Base-by-base conservation (phyloP, 37 sponge, comb jelly and placozoan species). In the Theonella swinhoei region DNA sequence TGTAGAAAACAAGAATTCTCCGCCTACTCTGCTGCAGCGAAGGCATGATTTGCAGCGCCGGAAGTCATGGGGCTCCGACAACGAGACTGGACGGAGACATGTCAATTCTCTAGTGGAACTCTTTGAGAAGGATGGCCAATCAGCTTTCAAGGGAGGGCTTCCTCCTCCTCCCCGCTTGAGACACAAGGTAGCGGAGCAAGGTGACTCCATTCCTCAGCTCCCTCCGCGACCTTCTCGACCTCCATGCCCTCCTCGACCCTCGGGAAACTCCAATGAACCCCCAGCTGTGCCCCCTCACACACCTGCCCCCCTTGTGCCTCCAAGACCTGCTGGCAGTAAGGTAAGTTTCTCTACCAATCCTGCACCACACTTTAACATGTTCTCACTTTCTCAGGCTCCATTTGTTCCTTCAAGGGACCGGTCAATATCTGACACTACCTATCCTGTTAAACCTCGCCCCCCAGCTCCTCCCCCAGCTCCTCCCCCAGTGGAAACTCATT, bases 281-380 rank as follows among this genome's bases (percentile, higher is more conserved):
- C 82, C 82, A 1, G 43, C 47, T 2, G 25, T 70, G 0, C 82
- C 82, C 31, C 82, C 82, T 34, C 82, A 70, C 36, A 81, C 82
- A 14, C 82, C 82, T n/a, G 72, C 62, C n/a, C 82, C 82, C 39
- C 62, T 81, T 17, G 38, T 81, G 1, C 82, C 82, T 34, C 82
- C 82, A n/a, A 70, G 70, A 33, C 82, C 82, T 29, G 28, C 62
- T 0, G 72, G 82, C 19, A 72, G 72, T 24, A 43, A 38, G 80
- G 54, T 47, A n/a, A n/a, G n/a, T n/a, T n/a, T n/a, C n/a, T n/a
- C n/a, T n/a, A n/a, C n/a, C n/a, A 47, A 47, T 47, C 14, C 54
- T 47, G 7, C 54, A 47, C 14, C 54, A 17, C 14, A 7, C 54
- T 47, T 14, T 47, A 14, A n/a, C n/a, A n/a, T 47, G 7, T 47